Percentiles rank a stretch among this genome's conserved stretches.
Evolutionary conservation across 2,113 vertebrate genomes (phyloP).

Genomic region (Eurypyga helias): DNA sequence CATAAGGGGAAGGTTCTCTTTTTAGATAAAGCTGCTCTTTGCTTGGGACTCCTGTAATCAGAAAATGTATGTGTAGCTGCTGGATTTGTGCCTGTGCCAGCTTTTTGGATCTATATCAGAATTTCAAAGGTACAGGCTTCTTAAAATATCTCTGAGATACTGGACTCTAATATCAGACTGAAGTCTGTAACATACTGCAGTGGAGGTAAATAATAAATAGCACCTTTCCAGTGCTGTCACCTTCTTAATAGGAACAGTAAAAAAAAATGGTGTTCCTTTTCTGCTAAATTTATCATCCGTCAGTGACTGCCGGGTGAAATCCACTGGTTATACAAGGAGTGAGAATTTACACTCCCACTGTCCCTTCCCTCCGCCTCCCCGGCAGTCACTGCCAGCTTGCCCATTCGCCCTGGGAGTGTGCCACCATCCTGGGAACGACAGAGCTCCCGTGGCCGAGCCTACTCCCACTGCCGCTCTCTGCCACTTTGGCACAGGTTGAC

Average conservation of each 20-base stretch:
- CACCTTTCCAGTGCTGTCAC: background rate
- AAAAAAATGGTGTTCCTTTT: background rate
- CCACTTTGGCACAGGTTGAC: background rate
- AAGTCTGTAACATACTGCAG: background rate
- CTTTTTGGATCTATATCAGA: background rate
- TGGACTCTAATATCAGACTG: background rate
- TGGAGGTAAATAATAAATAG: background rate
- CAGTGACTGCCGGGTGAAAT: background rate
- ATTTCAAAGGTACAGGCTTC: background rate
- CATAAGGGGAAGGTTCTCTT: background rate
- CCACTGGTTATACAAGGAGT: background rate
- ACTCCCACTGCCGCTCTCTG: fast-evolving
- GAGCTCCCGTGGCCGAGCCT: background rate
- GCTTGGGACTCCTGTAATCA: background rate
- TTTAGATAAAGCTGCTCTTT: conserved; percentile 12
- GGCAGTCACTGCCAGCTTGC: background rate
- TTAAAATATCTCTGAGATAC: background rate
- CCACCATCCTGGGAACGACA: background rate
- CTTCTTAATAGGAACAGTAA: background rate
- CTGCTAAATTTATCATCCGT: background rate
- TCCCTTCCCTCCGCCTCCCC: background rate
- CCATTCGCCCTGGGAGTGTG: background rate
- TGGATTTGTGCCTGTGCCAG: background rate
- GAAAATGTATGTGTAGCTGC: background rate
- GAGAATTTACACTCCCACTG: background rate